phyloP scores from a whole-genome alignment of 30 jellyfish, hydroid and myxozoan species.

The Sanderia malayensis region DNA sequence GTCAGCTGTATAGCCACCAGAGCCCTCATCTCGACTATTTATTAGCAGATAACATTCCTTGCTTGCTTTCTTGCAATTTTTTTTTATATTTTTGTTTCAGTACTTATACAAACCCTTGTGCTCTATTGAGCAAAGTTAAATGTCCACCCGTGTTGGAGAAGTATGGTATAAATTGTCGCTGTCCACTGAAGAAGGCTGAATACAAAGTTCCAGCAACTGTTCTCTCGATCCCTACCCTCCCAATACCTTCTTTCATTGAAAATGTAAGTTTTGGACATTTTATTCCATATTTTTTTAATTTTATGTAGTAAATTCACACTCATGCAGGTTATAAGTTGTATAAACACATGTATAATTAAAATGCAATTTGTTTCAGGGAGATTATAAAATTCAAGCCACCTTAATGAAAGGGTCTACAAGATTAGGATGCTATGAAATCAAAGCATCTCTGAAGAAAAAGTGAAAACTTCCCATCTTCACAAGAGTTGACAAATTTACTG shows the following conservation, averaged over 20 bases:
- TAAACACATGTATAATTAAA: no score
- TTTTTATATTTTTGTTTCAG: conserved; percentile 27
- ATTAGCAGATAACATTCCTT: no score
- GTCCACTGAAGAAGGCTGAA: conserved; percentile 70
- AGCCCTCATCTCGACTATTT: no score
- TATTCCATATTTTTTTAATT: no score
- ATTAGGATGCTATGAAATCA: conserved; percentile 49
- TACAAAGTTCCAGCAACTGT: conserved; percentile 43
- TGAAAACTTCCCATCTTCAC: no score
- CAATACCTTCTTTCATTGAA: conserved; percentile 71
- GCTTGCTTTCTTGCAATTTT: not conserved
- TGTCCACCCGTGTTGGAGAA: conserved; percentile 76
- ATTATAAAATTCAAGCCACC: conserved; percentile 53
- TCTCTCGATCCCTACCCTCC: conserved; percentile 43
- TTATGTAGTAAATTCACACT: no score
- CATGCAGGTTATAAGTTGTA: no score
- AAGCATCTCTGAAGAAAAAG: conserved; percentile 44
- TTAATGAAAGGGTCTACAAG: conserved; percentile 51
- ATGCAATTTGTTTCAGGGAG: conserved; percentile 69
- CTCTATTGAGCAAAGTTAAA: conserved; percentile 41
- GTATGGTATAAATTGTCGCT: conserved; percentile 75
- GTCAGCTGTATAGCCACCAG: no score
- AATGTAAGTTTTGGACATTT: conserved; percentile 50
- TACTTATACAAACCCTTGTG: conserved; percentile 74
- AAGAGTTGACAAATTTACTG: no score